Base-by-base conservation (phyloP, 1,140 invertebrate genomes). In the Heliconius melpomene region DNA sequence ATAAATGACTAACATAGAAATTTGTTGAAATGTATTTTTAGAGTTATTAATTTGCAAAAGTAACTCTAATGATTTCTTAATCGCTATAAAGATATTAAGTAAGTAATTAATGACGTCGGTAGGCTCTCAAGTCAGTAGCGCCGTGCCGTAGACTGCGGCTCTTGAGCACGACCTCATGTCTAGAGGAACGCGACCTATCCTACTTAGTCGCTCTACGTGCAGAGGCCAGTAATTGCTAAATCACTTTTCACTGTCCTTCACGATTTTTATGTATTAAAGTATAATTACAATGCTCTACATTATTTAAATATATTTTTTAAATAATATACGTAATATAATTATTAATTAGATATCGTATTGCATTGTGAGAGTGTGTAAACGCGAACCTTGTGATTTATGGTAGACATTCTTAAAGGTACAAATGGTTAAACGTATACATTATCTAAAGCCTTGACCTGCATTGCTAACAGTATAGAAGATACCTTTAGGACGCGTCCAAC, bases 371-470 rank as follows among this genome's bases (percentile, higher is more conserved):
- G 32, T 32, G 32, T 32, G 32, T 32, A 13, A 46, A 46, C 40
- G 13, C 9, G 40, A 46, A 46, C 40, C 3, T 46, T 46, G 40
- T 46, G 11, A 52, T 52, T 18, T 52, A 52, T 52, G 16, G 50
- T 52, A 52, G 16, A 52, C 50, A 52, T 52, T 52, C 50, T 20
- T 52, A 52, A 46, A 52, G 18, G 72, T 77, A 79, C n/a, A 54
- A 26, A 54, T 74, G 46, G 46, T 76, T 71, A 66, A 74, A 46
- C 80, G 32, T 36, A 74, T 83, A 86, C 86, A 87, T 88, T 87
- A 89, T 71, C 82, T 78, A 16, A 85, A 85, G 85, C 88, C 89
- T 91, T 90, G 89, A 87, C 89, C 88, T 83, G 87, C 86, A 89
- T 90, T 82, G 84, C 78, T 85, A 89, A 87, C 85, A 85, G 88